Evolutionary conservation across 2,888 invertebrate species (phyloP), one percentile per base, ranked within the genome.

Genomic region (Leptopterna dolabrata): DNA sequence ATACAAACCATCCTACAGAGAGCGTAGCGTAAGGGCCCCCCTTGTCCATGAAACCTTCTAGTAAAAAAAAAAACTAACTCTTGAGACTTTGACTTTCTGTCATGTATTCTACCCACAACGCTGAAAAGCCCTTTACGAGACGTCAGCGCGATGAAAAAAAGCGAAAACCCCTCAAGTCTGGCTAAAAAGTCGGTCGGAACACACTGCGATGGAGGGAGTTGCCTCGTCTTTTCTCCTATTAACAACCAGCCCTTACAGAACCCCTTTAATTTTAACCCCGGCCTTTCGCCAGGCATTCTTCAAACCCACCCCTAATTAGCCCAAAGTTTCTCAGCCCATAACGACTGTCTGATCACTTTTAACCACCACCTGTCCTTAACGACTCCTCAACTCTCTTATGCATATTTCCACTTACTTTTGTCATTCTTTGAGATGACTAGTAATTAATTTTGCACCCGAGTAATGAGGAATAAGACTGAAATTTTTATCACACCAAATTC

Each of bases 291-390:
- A 19, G 63, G 63, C 63, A 63, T 63, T 63, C 63, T 63, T 63
- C 63, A 63, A 24, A 63, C 63, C 63, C 63, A 24, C 63, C 63
- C 63, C 73, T 73, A 78, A 47, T 78, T 78, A 78, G 78, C 78
- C 78, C 24, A 24, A 78, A 78, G 43, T 45, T 76, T 76, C 76
- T 30, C 36, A 36, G 9, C 78, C 78, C 45, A 45, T 78, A 78
- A 78, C 78, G 78, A 78, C 24, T 78, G 78, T 78, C 43, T 78
- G 78, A 78, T 78, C 78, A 45, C 45, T 45, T 16, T 78, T 24
- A 45, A 24, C 43, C 24, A 47, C 78, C 78, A 45, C 78, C 78
- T 78, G 78, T 16, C 78, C 47, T 24, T 78, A 78, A 78, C 78
- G 78, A 78, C 78, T 78, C 47, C 27, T 78, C 19, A 13, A n/a